Evolutionary conservation across 2,888 invertebrate species (phyloP).

Genomic region (Ophion obscuratus): DNA sequence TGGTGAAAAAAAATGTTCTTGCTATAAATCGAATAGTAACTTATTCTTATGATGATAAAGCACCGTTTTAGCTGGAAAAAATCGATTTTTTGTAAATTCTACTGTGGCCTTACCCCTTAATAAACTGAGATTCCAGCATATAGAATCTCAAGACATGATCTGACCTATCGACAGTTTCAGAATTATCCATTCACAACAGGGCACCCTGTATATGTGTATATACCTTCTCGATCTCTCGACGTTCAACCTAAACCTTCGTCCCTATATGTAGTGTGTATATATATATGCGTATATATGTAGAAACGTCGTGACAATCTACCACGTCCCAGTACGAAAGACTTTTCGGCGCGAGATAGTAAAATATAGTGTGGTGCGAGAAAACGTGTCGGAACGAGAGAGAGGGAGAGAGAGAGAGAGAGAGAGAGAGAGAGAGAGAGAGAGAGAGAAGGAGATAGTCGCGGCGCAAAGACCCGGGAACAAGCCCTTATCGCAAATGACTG

Average conservation of each 20-base stretch:
- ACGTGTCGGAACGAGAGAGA: background rate
- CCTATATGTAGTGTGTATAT: background rate
- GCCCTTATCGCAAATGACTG: constrained; percentile 83
- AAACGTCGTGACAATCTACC: constrained; percentile 10
- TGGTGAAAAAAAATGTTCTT: too few relatives aligned
- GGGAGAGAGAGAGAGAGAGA: background rate
- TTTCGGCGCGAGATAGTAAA: background rate
- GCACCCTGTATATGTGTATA: background rate
- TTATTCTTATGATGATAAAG: too few relatives aligned
- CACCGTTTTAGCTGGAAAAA: too few relatives aligned
- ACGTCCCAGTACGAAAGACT: background rate
- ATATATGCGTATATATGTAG: background rate
- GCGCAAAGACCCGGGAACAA: constrained; percentile 74
- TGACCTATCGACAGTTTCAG: too few relatives aligned
- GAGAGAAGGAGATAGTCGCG: constrained; percentile 28
- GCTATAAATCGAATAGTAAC: too few relatives aligned
- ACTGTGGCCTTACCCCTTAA: too few relatives aligned
- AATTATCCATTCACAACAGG: too few relatives aligned
- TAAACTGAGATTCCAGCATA: too few relatives aligned
- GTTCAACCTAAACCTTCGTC: constrained; percentile 18
- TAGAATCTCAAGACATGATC: too few relatives aligned
- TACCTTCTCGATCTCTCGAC: constrained; percentile 17
- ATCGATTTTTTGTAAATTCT: too few relatives aligned
- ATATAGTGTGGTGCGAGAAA: background rate
- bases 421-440: constrained; percentile 2